Evolutionary conservation across 2,113 vertebrate species (phyloP).

Genomic region (Ciconia maguari): DNA sequence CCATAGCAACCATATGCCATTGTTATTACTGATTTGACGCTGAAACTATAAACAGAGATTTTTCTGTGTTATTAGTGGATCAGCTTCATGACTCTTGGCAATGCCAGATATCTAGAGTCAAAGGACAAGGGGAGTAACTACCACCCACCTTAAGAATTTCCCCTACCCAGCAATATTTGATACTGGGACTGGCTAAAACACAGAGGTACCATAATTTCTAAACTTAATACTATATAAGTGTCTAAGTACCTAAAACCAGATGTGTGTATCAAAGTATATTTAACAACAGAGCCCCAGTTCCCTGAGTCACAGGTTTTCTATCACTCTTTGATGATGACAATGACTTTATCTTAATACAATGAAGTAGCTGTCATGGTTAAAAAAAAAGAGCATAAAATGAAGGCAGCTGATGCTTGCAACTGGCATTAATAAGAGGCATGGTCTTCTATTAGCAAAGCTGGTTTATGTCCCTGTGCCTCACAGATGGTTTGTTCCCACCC

Average conservation of each 20-base stretch:
- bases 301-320: neutral
- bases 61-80: neutral
- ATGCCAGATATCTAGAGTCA: neutral
- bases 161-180: neutral
- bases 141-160: neutral
- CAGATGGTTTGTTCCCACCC: neutral
- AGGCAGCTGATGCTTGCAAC: neutral
- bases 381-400: neutral
- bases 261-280: neutral
- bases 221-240: neutral
- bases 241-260: neutral
- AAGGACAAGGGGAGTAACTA: neutral
- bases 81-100: neutral
- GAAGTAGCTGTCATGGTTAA: neutral
- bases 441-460: neutral
- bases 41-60: neutral
- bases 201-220: neutral
- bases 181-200: neutral
- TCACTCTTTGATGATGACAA: neutral
- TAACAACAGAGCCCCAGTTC: neutral
- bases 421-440: neutral
- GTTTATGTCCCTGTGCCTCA: neutral
- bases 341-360: neutral
- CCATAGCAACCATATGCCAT: neutral
- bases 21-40: neutral